These are phyloP conservation scores for Andrena flavipes DNA, from an alignment of 2,888 invertebrate genomes.

Conservation along the genomic window DNA sequence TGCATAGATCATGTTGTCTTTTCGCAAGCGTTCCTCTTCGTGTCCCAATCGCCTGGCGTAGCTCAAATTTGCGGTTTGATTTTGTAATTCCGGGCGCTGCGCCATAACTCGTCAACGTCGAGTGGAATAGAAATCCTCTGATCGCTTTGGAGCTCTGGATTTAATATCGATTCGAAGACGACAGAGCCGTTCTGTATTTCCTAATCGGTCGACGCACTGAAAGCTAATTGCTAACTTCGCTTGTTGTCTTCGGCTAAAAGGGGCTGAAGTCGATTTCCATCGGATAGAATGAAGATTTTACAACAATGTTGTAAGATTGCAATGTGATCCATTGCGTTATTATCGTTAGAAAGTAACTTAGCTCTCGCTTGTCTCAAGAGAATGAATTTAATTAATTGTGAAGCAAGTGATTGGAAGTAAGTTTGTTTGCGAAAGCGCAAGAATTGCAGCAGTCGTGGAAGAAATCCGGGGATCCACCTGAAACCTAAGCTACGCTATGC, in stretches of 20 bases:
- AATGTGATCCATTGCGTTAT: too few relatives aligned
- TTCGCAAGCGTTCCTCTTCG: neutral
- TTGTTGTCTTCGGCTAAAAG: neutral
- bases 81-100: constrained; percentile 1
- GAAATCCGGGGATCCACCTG: too few relatives aligned
- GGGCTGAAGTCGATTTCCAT: too few relatives aligned
- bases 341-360: too few relatives aligned
- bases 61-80: constrained; percentile 15
- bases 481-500: too few relatives aligned
- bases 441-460: too few relatives aligned
- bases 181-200: constrained; percentile 2
- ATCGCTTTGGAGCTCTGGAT: constrained; percentile 8
- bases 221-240: neutral
- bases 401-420: too few relatives aligned
- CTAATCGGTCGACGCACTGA: neutral
- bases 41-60: neutral
- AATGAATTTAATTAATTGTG: too few relatives aligned
- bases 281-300: too few relatives aligned
- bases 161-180: constrained; percentile 15
- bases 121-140: constrained; percentile 14
- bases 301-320: too few relatives aligned
- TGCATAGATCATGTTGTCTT: neutral
- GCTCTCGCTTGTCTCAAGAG: too few relatives aligned
- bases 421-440: too few relatives aligned
- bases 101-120: neutral